phyloP scores from a whole-genome alignment of 2,888 invertebrate genomes.

The Oxystoma pomonae region DNA sequence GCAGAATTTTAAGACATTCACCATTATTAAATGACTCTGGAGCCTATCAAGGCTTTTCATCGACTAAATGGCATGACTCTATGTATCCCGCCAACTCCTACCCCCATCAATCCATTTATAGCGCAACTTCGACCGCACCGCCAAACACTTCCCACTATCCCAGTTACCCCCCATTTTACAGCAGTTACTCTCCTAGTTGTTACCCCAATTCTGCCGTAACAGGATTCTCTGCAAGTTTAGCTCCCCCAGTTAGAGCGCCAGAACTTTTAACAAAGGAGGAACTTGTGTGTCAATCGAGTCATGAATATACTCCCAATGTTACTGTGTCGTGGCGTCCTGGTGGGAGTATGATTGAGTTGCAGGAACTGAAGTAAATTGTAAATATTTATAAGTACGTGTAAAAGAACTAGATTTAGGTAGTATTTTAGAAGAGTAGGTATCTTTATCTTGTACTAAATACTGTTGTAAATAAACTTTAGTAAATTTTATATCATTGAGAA shows the following conservation, averaged over 20 bases:
- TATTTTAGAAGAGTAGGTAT: too few species aligned
- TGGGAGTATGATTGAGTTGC: too few species aligned
- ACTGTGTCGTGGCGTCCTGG: not conserved
- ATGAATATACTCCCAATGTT: not conserved
- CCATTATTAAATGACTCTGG: not conserved
- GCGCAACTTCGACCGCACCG: not conserved
- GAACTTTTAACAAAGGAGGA: too few species aligned
- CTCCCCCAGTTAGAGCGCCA: not conserved
- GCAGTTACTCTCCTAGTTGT: not conserved
- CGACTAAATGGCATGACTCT: not conserved
- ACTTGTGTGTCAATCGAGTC: not conserved
- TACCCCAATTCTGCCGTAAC: not conserved
- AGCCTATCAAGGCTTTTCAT: not conserved
- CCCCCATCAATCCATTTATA: not conserved
- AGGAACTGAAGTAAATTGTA: too few species aligned
- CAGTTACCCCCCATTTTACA: not conserved
- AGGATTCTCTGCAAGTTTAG: too few species aligned
- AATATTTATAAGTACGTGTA: too few species aligned
- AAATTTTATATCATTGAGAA: too few species aligned
- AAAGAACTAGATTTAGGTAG: too few species aligned
- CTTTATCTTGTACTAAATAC: too few species aligned
- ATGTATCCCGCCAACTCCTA: not conserved
- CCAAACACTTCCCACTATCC: too few species aligned
- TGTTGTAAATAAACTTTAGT: too few species aligned
- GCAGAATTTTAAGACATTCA: not conserved